Evolutionary conservation across 2,113 vertebrate genomes (phyloP).

Genomic region (Gadus macrocephalus): DNA sequence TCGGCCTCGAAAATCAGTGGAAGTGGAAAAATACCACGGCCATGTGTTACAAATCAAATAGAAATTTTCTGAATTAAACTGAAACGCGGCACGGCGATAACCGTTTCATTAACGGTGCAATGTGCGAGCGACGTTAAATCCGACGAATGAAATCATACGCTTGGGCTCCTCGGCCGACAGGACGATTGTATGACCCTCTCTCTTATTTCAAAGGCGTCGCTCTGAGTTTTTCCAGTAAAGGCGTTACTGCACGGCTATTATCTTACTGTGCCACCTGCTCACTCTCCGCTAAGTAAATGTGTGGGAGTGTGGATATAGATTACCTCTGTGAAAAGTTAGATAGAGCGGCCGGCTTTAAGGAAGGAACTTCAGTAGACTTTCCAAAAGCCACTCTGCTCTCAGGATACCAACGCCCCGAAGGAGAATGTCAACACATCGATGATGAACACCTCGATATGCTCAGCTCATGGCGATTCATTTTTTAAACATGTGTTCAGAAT

Average conservation of each 20-base stretch:
- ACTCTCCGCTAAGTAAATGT: background rate
- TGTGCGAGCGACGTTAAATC: conserved; percentile 25
- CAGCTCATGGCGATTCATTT: background rate
- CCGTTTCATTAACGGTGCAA: conserved; percentile 50
- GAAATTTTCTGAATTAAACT: conserved; percentile 54
- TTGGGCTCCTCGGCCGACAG: background rate
- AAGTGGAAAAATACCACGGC: conserved; percentile 36
- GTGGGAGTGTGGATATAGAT: conserved; percentile 21
- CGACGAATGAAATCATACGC: conserved; percentile 24
- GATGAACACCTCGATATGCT: background rate
- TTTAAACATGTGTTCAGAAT: conserved; percentile 25
- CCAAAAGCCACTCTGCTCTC: conserved; percentile 21
- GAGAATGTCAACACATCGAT: conserved; percentile 46
- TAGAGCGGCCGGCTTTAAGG: conserved; percentile 24
- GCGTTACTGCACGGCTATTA: conserved; percentile 49
- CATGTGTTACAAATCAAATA: conserved; percentile 56
- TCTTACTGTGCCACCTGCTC: conserved; percentile 37
- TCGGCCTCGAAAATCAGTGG: background rate
- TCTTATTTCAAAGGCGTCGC: conserved; percentile 1
- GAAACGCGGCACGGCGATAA: conserved; percentile 50
- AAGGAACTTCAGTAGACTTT: conserved; percentile 39
- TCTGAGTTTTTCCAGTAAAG: conserved; percentile 38
- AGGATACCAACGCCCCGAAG: conserved; percentile 36
- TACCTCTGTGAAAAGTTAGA: conserved; percentile 35
- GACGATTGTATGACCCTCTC: conserved; percentile 26